Evolutionary conservation across 2,113 vertebrate species (phyloP).

Genomic region (Coregonus clupeaformis): DNA sequence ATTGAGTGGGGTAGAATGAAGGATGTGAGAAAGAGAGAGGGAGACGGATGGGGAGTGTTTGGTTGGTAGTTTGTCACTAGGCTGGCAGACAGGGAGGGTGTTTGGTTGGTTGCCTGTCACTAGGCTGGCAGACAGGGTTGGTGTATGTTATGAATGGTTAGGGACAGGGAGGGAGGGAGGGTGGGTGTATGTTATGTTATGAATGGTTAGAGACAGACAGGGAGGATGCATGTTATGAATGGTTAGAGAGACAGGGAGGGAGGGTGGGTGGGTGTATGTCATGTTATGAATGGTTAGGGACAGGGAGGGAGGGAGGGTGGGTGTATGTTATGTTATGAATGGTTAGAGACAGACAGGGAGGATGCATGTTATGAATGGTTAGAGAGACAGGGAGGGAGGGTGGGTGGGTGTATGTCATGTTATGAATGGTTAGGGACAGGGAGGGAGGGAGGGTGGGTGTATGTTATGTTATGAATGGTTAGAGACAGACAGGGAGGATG

Average conservation of each 20-base stretch:
- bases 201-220: not conserved
- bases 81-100: constrained; percentile 33
- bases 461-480: not conserved
- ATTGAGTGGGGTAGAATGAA: not conserved
- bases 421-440: too few relatives aligned
- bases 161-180: not conserved
- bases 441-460: too few relatives aligned
- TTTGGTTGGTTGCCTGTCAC: constrained; percentile 57
- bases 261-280: too few relatives aligned
- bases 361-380: too few relatives aligned
- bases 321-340: not conserved
- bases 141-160: not conserved
- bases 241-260: too few relatives aligned
- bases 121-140: constrained; percentile 22
- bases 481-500: constrained; percentile 15
- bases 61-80: constrained; percentile 53
- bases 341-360: not conserved
- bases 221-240: too few relatives aligned
- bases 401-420: too few relatives aligned
- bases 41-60: constrained; percentile 54
- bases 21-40: constrained; percentile 29
- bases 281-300: not conserved
- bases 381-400: too few relatives aligned
- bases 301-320: not conserved
- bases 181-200: not conserved